A percentile compares a stretch with the other conserved stretches of the same genome.
Conservation (phyloP, 2,888 invertebrate genomes). For the Nemapogon koenigi region DNA sequence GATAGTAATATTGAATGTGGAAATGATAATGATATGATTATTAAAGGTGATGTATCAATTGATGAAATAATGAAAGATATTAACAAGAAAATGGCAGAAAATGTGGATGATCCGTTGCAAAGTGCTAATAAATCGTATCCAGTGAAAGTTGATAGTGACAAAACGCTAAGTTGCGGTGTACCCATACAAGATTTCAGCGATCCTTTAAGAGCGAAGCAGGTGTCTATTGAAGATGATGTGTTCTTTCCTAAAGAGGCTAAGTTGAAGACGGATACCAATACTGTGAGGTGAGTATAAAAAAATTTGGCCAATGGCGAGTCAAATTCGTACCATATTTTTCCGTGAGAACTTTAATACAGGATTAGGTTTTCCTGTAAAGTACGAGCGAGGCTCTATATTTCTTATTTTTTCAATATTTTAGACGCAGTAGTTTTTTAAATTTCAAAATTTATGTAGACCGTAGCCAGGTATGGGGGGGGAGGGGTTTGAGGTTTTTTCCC, state of each 20-base stretch:
- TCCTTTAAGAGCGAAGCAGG: constrained; percentile 70
- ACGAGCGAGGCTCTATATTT: no score
- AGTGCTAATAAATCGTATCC: constrained; percentile 24
- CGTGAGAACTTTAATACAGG: no score
- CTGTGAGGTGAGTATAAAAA: constrained; percentile 40
- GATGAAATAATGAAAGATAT: constrained; percentile 2
- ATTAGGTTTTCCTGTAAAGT: no score
- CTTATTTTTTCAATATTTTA: no score
- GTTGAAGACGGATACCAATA: constrained; percentile 43
- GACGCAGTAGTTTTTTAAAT: no score
- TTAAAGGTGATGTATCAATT: constrained; percentile 18
- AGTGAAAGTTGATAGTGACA: constrained; percentile 43
- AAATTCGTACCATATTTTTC: no score
- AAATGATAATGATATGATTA: constrained; percentile 23
- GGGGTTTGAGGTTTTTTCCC: no score
- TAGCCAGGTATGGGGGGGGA: no score
- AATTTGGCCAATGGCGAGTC: no score
- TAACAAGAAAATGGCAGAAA: constrained; percentile 17
- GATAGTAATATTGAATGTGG: constrained; percentile 13
- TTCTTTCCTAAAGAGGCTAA: constrained; percentile 45
- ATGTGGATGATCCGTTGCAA: constrained; percentile 32
- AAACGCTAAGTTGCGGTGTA: constrained; percentile 49
- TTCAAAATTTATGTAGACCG: no score
- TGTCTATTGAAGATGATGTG: constrained; percentile 49
- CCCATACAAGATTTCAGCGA: constrained; percentile 82